Base-by-base conservation (phyloP, 92 coral and sea anemone genomes). In the Actinernus sp. region DNA sequence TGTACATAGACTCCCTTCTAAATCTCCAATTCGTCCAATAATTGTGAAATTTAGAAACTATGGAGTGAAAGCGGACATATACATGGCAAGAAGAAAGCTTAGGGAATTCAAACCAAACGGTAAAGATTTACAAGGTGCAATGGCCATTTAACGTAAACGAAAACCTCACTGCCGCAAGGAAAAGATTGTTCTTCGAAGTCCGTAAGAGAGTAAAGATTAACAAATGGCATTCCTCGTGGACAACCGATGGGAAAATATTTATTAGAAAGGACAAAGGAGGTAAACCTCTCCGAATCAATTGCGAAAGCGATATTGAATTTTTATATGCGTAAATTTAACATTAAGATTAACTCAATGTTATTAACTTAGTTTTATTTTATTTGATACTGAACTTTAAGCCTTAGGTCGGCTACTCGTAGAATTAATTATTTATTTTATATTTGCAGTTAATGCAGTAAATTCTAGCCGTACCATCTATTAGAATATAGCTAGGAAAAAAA, bases 201-300 rank as follows among this genome's bases (percentile, higher is more conserved):
- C 11, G 56, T 14, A 55, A 68, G 8, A 25, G 49, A 31, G 51
- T 39, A 28, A 26, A 22, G 46, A 48, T 38, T 22, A 53, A 54
- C 64, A 27, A 51, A 34, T 68, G 76, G 76, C 33, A 68, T 36
- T 31, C 37, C n/a, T 26, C 26, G 22, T 68, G 63, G 63, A 54
- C 55, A 24, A 53, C 18, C 5, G 76, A 68, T 26, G 76, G 64
- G 25, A 53, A 53, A 36, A 38, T 36, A 25, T 68, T 68, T 27
- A 29, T 68, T 11, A 68, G 19, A 25, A 68, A 12, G 23, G 48
- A 28, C 26, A 68, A 53, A 26, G 61, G 55, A 10, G 28, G 31
- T 20, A 65, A 33, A 65, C 24, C 16, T 19, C 44, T 2, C 26
- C 31, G 17, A 32, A 50, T 50, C 44, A 3, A 6, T 2, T 8